Evolutionary conservation across 2,888 invertebrate species (phyloP).

Genomic region (Agriopis leucophaearia): DNA sequence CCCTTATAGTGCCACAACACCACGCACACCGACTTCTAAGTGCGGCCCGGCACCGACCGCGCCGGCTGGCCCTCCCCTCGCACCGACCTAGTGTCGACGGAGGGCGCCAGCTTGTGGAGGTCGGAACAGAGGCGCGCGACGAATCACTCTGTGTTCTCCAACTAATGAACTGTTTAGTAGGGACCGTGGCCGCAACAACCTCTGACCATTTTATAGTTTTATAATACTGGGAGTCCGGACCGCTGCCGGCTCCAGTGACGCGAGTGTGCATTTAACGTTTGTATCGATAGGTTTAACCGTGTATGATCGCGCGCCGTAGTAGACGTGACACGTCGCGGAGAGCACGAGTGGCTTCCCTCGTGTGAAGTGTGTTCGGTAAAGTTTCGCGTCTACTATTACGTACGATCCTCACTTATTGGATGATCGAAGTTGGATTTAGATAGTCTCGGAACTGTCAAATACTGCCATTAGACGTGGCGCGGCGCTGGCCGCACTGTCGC

Average conservation of each 20-base stretch:
- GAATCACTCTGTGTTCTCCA: too few relatives aligned
- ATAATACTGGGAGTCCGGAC: slow-evolving; percentile 42
- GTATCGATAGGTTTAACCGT: slow-evolving; percentile 8
- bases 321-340: background rate
- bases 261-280: background rate
- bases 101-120: too few relatives aligned
- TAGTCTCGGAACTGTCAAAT: slow-evolving; percentile 23
- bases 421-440: background rate
- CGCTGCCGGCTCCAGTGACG: slow-evolving; percentile 5
- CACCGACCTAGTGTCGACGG: background rate
- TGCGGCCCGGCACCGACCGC: background rate
- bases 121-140: too few relatives aligned
- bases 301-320: background rate
- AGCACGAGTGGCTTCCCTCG: background rate
- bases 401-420: background rate
- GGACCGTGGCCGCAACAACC: background rate
- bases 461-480: slow-evolving; percentile 41
- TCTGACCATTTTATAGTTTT: slow-evolving; percentile 50
- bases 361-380: background rate
- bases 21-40: slow-evolving; percentile 31
- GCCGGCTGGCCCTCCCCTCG: background rate
- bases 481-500: background rate
- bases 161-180: background rate
- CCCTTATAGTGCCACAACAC: slow-evolving; percentile 75
- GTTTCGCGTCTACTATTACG: background rate